Conservation (phyloP, 2,113 vertebrate genomes). For the Echinops telfairi region DNA sequence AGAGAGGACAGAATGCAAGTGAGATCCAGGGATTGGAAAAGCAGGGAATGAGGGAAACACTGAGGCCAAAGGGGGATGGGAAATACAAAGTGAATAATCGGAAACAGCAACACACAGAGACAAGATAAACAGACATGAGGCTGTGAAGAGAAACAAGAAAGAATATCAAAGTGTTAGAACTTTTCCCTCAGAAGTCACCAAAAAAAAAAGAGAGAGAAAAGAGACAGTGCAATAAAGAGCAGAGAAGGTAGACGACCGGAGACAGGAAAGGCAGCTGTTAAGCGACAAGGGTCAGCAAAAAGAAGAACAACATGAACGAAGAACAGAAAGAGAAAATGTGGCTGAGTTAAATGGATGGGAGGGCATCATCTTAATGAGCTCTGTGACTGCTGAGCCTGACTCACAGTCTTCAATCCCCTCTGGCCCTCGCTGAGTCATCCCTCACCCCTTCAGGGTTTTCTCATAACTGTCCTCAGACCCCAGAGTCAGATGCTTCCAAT, state of each 20-base stretch:
- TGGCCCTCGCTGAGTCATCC: too few species aligned
- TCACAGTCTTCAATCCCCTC: background rate
- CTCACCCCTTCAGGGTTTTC: background rate
- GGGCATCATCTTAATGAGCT: too few species aligned
- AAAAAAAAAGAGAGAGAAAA: background rate
- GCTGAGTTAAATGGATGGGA: background rate
- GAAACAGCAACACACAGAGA: conserved; percentile 21
- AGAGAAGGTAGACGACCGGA: background rate
- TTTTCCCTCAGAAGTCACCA: background rate
- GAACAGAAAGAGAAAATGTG: background rate
- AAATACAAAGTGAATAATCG: background rate
- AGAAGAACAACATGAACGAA: background rate
- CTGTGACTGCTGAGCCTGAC: background rate
- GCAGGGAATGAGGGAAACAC: background rate
- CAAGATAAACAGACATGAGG: background rate
- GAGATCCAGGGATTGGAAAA: background rate
- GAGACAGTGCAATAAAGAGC: background rate
- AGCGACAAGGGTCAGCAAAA: background rate
- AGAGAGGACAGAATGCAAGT: background rate
- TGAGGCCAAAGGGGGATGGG: background rate
- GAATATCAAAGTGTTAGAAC: background rate
- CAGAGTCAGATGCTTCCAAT: background rate
- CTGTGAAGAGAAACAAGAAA: background rate
- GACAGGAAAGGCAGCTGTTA: background rate
- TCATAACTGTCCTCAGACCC: background rate